phyloP scores from a whole-genome alignment of 1,140 invertebrate species.

The Aporrectodea caliginosa region DNA sequence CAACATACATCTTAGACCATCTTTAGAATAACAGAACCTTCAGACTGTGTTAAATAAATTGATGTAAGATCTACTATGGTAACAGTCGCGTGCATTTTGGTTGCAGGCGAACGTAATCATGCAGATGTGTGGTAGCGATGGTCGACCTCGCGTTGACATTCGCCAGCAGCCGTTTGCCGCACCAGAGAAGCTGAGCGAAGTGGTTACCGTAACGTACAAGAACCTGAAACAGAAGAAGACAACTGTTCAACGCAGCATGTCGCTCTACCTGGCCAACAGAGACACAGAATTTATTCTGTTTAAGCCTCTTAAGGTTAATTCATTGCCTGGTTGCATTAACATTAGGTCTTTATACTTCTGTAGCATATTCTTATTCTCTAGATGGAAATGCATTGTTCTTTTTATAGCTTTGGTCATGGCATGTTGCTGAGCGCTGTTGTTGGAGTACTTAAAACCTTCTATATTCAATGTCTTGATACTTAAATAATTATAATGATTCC shows the following conservation, averaged over 20 bases:
- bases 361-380: constrained; percentile 11
- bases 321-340: neutral
- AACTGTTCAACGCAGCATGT: constrained; percentile 78
- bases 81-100: too few relatives aligned
- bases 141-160: constrained; percentile 40
- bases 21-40: too few relatives aligned
- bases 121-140: constrained; percentile 49
- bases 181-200: constrained; percentile 54
- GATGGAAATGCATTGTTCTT: neutral
- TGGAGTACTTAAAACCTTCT: neutral
- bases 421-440: too few relatives aligned
- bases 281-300: constrained; percentile 95
- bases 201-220: constrained; percentile 59
- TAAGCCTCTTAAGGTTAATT: constrained; percentile 76
- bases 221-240: constrained; percentile 76
- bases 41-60: too few relatives aligned
- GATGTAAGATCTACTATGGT: too few relatives aligned
- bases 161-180: constrained; percentile 56
- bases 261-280: constrained; percentile 89
- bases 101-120: constrained; percentile 52
- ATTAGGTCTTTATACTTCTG: too few relatives aligned
- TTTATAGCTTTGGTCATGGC: neutral
- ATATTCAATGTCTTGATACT: neutral
- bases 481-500: too few relatives aligned
- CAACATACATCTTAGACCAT: too few relatives aligned